Base-by-base conservation (phyloP, 2,888 invertebrate species). In the Stenichneumon culpator region DNA sequence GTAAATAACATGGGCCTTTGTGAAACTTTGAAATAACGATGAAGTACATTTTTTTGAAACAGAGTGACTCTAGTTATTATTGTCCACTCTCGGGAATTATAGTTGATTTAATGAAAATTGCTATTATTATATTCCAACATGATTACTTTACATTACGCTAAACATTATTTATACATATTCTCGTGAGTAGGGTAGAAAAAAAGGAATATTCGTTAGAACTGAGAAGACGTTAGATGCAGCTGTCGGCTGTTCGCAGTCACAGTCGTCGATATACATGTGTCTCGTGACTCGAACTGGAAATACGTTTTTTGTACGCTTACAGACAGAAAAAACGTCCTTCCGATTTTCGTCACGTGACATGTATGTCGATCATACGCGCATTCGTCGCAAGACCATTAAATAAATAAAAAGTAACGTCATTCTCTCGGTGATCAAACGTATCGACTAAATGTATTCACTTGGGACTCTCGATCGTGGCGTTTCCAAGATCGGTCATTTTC, bases 401-500 rank as follows among this genome's bases (percentile, higher is more conserved):
- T 85, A 82, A 82, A 83, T 82, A 69, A 52, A 19, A 78, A 81
- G 39, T 72, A 72, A 75, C 50, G 44, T 57, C 50, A 52, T 80
- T 70, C 44, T 60, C 50, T 60, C 32, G 19, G 32, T 47, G 65
- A 79, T 67, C 28, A 50, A 74, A 82, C 69, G 36, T 82, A 79
- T 44, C 16, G 68, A 81, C 81, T 78, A 19, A 9, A 79, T 73
- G 32, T 65, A 19, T 78, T 79, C 95, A 96, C 94, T 97, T 97
- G 85, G 96, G 95, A 90, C 95, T 96, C 90, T 98, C 97, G 92
- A 98, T 97, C 4, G 96, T 96, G 11, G 98, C 98, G 88, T 96
- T 96, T 50, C 98, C 97, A 85, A 99, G 95, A 94, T 99, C 98
- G 50, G 97, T 97, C 98, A 99, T 98, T 95, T 98, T 98, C 4